Evolutionary conservation across 2,888 invertebrate species (phyloP).

Genomic region (Cryptus viduatorius): DNA sequence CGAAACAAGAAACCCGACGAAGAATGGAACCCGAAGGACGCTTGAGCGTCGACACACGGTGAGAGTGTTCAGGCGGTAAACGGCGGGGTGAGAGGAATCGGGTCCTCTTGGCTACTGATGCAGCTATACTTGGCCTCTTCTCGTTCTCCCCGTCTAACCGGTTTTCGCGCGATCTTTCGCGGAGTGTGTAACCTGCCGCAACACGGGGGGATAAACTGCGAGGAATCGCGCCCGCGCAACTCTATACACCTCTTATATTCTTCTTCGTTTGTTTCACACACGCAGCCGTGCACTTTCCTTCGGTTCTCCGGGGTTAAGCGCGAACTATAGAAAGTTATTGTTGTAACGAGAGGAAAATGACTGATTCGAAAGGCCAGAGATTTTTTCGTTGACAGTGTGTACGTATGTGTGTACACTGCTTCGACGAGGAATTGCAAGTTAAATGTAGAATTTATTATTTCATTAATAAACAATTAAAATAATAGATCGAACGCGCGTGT

Average conservation of each 20-base stretch:
- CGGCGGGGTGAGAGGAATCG: constrained; percentile 13
- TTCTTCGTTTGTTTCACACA: constrained; percentile 8
- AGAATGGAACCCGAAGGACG: constrained; percentile 25
- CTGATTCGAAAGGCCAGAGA: not conserved
- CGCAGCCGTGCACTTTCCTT: not conserved
- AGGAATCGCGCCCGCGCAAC: constrained; percentile 63
- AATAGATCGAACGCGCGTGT: not conserved
- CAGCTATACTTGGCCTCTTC: constrained; percentile 5
- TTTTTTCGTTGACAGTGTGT: not conserved
- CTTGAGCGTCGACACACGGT: constrained; percentile 8
- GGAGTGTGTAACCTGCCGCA: constrained; percentile 54
- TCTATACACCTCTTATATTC: constrained; percentile 20
- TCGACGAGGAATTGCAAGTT: not conserved
- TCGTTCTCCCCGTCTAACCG: constrained; percentile 62
- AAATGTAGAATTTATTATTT: not conserved
- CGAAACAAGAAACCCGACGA: constrained; percentile 28
- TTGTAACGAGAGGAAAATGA: not conserved
- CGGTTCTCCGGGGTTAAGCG: not conserved
- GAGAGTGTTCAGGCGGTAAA: not conserved
- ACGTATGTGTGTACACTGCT: no score
- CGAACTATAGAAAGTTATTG: not conserved
- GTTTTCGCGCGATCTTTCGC: constrained; percentile 59
- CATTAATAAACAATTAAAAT: not conserved
- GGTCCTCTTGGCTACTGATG: constrained; percentile 18
- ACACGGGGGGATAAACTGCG: constrained; percentile 1